Conservation (phyloP, 2,797 vertebrate species). For the Phalanger gymnotis region DNA sequence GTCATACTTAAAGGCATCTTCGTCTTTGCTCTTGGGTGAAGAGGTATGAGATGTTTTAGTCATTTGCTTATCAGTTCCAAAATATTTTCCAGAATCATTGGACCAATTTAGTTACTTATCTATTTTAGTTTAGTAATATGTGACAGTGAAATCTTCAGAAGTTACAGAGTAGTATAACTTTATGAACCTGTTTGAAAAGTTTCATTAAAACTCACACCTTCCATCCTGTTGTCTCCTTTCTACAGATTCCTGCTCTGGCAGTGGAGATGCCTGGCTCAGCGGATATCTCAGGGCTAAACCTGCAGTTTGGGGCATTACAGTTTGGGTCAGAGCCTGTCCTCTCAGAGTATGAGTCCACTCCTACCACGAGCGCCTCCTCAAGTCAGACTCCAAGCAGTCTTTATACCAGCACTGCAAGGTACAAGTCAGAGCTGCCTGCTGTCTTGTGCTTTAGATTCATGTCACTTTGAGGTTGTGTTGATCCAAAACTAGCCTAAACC, state of each 20-base stretch:
- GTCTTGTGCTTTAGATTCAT: constrained; percentile 14
- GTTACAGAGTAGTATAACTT: not conserved
- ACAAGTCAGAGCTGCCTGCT: constrained; percentile 26
- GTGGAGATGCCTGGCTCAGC: constrained; percentile 99
- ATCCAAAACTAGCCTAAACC: constrained; percentile 16
- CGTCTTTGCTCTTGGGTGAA: not conserved
- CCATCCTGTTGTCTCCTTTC: not conserved
- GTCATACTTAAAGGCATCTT: not conserved
- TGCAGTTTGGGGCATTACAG: constrained; percentile 97
- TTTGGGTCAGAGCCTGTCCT: constrained; percentile 97
- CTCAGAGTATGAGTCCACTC: constrained; percentile 91
- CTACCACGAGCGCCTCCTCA: constrained; percentile 85
- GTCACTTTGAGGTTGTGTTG: constrained; percentile 35
- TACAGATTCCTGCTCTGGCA: constrained; percentile 95
- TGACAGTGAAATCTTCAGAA: not conserved
- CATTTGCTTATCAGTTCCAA: not conserved
- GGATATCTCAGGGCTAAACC: constrained; percentile 96
- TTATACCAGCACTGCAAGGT: constrained; percentile 95
- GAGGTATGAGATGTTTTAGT: not conserved
- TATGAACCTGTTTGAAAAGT: not conserved
- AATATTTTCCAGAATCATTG: not conserved
- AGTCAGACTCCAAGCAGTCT: constrained; percentile 93
- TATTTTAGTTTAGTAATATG: not conserved
- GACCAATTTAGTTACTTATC: not conserved
- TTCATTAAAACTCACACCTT: not conserved